Evolutionary conservation across 1,140 invertebrate species (phyloP).

Genomic region (Zaprionus africanus): DNA sequence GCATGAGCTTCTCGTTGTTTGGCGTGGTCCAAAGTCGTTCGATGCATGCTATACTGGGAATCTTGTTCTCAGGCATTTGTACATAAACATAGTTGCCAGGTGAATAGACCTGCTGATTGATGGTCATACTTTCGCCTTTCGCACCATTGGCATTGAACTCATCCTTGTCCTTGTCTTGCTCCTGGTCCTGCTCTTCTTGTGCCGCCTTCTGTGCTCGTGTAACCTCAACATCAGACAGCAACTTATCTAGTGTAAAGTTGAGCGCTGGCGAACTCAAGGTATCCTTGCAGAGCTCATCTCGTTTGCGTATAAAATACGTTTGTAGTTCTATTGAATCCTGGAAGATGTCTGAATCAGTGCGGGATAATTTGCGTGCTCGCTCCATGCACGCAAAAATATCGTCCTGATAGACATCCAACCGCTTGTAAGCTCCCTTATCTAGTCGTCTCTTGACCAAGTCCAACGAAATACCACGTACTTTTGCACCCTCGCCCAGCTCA

Average conservation of each 20-base stretch:
- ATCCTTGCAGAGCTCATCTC: slow-evolving; percentile 90
- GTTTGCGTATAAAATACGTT: slow-evolving; percentile 93
- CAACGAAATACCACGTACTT: slow-evolving; percentile 91
- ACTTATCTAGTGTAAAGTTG: slow-evolving; percentile 90
- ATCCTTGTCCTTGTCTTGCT: slow-evolving; percentile 81
- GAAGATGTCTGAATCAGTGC: slow-evolving; percentile 94
- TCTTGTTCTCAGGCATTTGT: slow-evolving; percentile 83
- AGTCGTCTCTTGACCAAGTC: slow-evolving; percentile 94
- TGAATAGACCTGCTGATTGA: slow-evolving; percentile 82
- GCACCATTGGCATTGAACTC: slow-evolving; percentile 55
- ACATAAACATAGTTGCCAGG: slow-evolving; percentile 83
- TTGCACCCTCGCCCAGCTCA: slow-evolving; percentile 88
- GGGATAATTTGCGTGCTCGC: slow-evolving; percentile 92
- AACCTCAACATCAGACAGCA: slow-evolving; percentile 90
- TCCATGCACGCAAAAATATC: slow-evolving; percentile 98
- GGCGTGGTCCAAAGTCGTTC: slow-evolving; percentile 94
- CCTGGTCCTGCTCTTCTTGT: slow-evolving; percentile 92
- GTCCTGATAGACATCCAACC: slow-evolving; percentile 98
- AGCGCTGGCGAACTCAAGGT: slow-evolving; percentile 94
- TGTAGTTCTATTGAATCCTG: slow-evolving; percentile 98
- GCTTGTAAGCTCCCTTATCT: slow-evolving; percentile 94
- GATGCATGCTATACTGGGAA: slow-evolving; percentile 94
- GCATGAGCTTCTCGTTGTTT: slow-evolving; percentile 93
- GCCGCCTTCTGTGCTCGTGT: slow-evolving; percentile 91
- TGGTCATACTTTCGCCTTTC: slow-evolving; percentile 82